A percentile compares a stretch with the other conserved stretches of the same genome.
Evolutionary conservation across 2,888 invertebrate species (phyloP).

Genomic region (Pollenia griseotomentosa): DNA sequence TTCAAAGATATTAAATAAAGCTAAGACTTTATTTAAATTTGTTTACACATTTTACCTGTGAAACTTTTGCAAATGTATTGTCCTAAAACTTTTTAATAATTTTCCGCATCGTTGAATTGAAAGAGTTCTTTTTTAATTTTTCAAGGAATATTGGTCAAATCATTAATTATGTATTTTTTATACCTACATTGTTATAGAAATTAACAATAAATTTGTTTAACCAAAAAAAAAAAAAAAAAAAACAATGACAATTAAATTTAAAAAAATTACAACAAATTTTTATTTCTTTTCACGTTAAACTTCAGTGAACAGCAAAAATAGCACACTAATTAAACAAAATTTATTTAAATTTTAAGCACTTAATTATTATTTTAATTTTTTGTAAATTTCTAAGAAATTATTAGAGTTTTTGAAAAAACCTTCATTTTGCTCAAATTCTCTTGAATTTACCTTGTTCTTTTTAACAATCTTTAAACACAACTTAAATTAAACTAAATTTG

Average conservation of each 20-base stretch:
- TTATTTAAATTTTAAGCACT: constrained; percentile 52
- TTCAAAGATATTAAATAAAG: background rate
- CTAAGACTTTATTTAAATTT: too few relatives aligned
- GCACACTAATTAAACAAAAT: constrained; percentile 44
- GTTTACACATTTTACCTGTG: background rate
- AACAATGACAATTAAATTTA: constrained; percentile 40
- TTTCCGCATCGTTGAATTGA: constrained; percentile 36
- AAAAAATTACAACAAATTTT: constrained; percentile 24
- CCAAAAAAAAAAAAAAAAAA: constrained; percentile 9
- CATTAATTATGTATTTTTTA: constrained; percentile 9
- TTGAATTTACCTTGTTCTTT: constrained; percentile 53
- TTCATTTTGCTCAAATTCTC: background rate
- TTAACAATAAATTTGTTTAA: constrained; percentile 1
- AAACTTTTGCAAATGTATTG: constrained; percentile 2
- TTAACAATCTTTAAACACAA: constrained; percentile 63
- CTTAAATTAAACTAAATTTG: constrained; percentile 70
- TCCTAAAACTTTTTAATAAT: background rate
- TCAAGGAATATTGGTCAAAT: constrained; percentile 31
- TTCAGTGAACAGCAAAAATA: constrained; percentile 50
- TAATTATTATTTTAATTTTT: background rate
- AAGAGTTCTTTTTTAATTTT: constrained; percentile 12
- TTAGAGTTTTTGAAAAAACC: constrained; percentile 1
- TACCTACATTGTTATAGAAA: background rate
- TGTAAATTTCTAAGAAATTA: constrained; percentile 19
- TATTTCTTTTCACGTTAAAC: constrained; percentile 25